Conservation (phyloP, 2,113 vertebrate genomes). For the Psittacus erithacus region DNA sequence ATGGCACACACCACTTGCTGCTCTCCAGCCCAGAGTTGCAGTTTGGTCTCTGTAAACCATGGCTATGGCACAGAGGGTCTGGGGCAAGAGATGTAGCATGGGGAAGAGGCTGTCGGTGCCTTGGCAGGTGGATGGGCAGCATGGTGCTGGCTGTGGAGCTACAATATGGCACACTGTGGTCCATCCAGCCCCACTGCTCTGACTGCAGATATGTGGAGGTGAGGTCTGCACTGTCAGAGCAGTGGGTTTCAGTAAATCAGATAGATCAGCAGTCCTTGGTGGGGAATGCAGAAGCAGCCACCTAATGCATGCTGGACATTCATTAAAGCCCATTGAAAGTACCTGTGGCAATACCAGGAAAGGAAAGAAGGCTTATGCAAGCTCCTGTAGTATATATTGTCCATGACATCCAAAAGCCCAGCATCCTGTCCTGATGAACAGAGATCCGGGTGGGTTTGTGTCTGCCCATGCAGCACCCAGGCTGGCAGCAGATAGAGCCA, state of each 20-base stretch:
- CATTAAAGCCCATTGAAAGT: not conserved
- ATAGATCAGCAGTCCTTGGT: not conserved
- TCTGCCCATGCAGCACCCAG: not conserved
- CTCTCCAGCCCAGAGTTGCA: not conserved
- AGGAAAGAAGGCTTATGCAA: rapidly evolving
- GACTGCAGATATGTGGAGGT: not conserved
- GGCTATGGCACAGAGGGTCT: not conserved
- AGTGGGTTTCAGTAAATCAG: not conserved
- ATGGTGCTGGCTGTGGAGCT: not conserved
- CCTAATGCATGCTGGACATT: not conserved
- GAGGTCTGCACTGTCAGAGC: not conserved
- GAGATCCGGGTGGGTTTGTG: not conserved
- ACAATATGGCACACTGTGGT: too few species aligned
- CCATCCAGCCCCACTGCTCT: not conserved
- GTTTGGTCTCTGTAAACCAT: not conserved
- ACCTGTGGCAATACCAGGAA: not conserved
- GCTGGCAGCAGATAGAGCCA: not conserved
- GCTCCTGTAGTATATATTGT: not conserved
- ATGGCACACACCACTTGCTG: not conserved
- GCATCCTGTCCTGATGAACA: not conserved
- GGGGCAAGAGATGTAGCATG: not conserved
- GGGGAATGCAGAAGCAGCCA: not conserved
- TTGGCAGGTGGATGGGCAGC: not conserved
- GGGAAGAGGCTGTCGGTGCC: not conserved
- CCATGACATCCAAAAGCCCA: not conserved